A percentile compares a stretch with the other conserved stretches of the same genome.
Evolutionary conservation across 1,140 invertebrate species (phyloP).

Genomic region (Zaprionus lachaisei): DNA sequence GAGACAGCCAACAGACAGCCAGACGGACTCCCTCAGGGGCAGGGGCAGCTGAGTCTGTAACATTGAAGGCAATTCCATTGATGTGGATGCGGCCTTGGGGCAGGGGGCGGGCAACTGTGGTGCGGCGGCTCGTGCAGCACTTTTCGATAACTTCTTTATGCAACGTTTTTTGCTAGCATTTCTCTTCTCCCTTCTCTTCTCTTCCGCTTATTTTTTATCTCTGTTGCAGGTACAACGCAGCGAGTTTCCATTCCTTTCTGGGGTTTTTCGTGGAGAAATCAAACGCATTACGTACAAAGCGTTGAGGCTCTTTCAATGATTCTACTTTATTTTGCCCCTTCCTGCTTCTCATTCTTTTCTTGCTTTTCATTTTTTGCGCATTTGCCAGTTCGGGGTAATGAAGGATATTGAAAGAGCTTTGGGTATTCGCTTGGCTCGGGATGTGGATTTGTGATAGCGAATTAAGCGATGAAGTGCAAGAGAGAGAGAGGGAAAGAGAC

Average conservation of each 20-base stretch:
- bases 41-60: background rate
- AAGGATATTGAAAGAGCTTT: conserved; percentile 81
- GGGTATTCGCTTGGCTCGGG: conserved; percentile 28
- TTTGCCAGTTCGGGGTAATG: conserved; percentile 73
- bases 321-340: conserved; percentile 55
- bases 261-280: conserved; percentile 66
- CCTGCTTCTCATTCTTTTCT: background rate
- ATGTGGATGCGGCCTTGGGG: conserved; percentile 35
- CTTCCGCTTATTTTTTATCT: conserved; percentile 15
- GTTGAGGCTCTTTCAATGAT: conserved; percentile 72
- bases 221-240: conserved; percentile 52
- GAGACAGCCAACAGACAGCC: conserved; percentile 50
- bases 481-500: conserved; percentile 15
- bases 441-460: conserved; percentile 70
- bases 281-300: conserved; percentile 80
- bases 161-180: conserved; percentile 47
- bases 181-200: conserved; percentile 56
- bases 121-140: conserved; percentile 53
- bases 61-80: conserved; percentile 66
- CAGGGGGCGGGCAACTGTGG: background rate
- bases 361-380: conserved; percentile 51
- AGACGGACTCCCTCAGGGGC: conserved; percentile 4
- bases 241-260: background rate
- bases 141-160: conserved; percentile 82
- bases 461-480: conserved; percentile 31